Percentiles rank a stretch among this genome's conserved stretches.
Evolutionary conservation across 2,888 invertebrate genomes (phyloP).

Genomic region (Ectobius pallidus): DNA sequence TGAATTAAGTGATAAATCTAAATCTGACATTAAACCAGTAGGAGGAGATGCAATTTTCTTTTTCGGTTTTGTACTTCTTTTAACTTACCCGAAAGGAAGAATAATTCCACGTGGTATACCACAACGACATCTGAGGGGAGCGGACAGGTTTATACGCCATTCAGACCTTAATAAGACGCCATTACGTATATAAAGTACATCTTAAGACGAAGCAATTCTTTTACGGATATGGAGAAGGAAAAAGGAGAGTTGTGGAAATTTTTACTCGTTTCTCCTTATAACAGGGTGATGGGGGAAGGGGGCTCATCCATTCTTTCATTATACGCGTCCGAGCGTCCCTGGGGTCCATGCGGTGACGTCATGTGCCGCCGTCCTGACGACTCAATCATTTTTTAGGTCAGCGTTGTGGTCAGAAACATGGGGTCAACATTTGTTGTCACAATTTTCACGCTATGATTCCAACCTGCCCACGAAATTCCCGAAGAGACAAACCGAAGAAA

Average conservation of each 20-base stretch:
- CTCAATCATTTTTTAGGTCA: neutral
- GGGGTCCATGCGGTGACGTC: no score
- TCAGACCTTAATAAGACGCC: neutral
- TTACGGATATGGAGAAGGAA: neutral
- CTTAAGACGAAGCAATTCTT: neutral
- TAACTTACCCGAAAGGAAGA: no score
- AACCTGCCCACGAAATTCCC: no score
- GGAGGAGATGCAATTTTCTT: no score
- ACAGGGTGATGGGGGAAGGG: neutral
- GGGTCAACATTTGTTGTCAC: neutral
- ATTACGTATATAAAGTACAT: constrained; percentile 1
- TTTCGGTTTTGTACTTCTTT: no score
- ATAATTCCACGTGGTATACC: neutral
- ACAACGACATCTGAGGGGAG: neutral
- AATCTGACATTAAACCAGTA: no score
- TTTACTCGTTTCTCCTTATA: neutral
- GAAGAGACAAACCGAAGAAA: no score
- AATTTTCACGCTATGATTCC: no score
- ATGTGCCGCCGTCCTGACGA: neutral
- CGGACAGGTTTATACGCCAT: neutral
- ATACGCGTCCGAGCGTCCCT: neutral
- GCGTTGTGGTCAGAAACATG: neutral
- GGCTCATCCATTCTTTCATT: constrained; percentile 1
- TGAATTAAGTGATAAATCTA: no score
- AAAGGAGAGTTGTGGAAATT: neutral